Evolutionary conservation across 2,113 vertebrate species (phyloP).

Genomic region (Cichladusa arquata): DNA sequence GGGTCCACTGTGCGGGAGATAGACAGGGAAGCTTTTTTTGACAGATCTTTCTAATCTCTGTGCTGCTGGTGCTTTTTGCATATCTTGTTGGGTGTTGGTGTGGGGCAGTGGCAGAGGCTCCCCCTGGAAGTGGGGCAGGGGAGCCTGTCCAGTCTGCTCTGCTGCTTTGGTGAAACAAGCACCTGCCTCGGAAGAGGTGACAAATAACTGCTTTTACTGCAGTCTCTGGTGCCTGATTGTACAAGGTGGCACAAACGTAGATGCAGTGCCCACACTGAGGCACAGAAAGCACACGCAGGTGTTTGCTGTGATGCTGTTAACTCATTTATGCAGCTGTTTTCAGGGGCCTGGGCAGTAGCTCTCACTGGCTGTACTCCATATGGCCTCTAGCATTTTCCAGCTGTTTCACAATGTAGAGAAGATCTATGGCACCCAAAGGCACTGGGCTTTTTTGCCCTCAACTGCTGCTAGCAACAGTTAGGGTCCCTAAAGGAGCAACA

Average conservation of each 20-base stretch:
- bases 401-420: background rate
- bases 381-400: background rate
- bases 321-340: background rate
- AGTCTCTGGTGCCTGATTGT: background rate
- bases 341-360: background rate
- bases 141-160: background rate
- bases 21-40: slow-evolving; percentile 14
- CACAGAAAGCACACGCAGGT: background rate
- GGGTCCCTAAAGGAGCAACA: background rate
- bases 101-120: background rate
- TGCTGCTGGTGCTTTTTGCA: background rate
- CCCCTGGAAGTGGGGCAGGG: background rate
- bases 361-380: background rate
- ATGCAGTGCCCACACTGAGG: background rate
- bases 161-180: background rate
- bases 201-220: background rate
- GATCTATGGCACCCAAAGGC: background rate
- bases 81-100: background rate
- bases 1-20: background rate
- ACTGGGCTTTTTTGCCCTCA: background rate
- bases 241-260: background rate
- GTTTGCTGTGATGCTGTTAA: background rate
- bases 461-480: background rate
- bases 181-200: fast-evolving
- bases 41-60: background rate